Evolutionary conservation across 2,113 vertebrate genomes (phyloP).

Genomic region (Neodontobutis hainanensis): DNA sequence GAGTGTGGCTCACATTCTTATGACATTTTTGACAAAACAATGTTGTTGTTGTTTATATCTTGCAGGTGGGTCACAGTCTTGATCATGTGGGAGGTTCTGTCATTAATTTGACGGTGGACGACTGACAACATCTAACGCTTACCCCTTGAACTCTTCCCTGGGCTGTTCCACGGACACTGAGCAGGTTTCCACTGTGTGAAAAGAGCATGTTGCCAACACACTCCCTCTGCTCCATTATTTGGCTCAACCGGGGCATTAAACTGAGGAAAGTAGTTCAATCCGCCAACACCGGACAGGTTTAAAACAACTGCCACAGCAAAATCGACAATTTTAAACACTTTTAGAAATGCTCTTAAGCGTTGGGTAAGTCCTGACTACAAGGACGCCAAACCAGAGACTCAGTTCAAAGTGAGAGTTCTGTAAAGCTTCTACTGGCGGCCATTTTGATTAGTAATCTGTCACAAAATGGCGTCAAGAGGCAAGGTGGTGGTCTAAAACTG

Average conservation of each 20-base stretch:
- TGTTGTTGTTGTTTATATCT: neutral
- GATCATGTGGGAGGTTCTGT: conserved; percentile 43
- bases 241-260: conserved; percentile 88
- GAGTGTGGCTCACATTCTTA: too few relatives aligned
- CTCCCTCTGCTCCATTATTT: conserved; percentile 87
- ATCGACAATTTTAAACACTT: conserved; percentile 42
- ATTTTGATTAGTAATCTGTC: conserved; percentile 51
- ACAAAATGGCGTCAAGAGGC: conserved; percentile 6
- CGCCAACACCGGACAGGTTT: conserved; percentile 76
- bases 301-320: conserved; percentile 38
- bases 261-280: conserved; percentile 81
- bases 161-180: conserved; percentile 48
- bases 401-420: conserved; percentile 25
- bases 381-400: neutral
- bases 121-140: conserved; percentile 35
- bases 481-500: neutral
- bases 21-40: neutral
- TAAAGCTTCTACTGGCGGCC: conserved; percentile 46
- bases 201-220: conserved; percentile 88
- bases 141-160: conserved; percentile 11
- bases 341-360: conserved; percentile 70
- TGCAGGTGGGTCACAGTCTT: conserved; percentile 51
- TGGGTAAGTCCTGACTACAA: conserved; percentile 47
- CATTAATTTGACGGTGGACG: conserved; percentile 26
- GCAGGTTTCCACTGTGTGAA: conserved; percentile 57